Base-by-base conservation (phyloP, 2,113 vertebrate genomes). In the Tylochromis polylepis region DNA sequence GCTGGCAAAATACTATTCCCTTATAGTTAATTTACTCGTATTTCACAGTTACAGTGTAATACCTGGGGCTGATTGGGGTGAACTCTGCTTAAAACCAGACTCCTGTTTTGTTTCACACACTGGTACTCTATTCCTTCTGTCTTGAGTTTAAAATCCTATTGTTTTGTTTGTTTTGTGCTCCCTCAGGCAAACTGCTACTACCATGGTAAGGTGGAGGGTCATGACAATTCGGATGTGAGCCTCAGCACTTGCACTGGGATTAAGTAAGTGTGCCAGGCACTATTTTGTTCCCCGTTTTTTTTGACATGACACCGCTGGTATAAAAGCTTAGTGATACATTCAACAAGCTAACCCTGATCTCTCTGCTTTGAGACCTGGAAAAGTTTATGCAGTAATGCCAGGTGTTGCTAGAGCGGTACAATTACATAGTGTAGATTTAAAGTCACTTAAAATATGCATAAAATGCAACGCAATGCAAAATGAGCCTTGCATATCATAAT, bases 121-220 rank as follows among this genome's bases (percentile, higher is more conserved):
- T 16, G 15, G 7, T 80, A 27, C 57, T 24, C 16, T 7, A 8
- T 24, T 56, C 15, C 75, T 62, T 27, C 20, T 29, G 75, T 67
- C 3, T 78, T 88, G 15, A 36, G 46, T 75, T 77, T 80, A 60
- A 29, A 88, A 85, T 24, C 7, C 18, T 77, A 14, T 53, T 31
- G 24, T 79, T 75, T 85, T 57, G 55, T 22, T 92, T 62, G 27
- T 67, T 70, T 83, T 91, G 16, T 90, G 58, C 81, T 70, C 85
- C 87, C 78, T 38, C 91, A 97, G 96, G 90, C 88, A 56, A 96
- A 97, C 93, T 97, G 96, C 93, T 97, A 96, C 91, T 97, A 97
- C 93, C 96, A 97, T 11, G 96, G 96, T 8, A 91, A 94, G 79
- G 96, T 97, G 83, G 91, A 95, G 88, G 96, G 93, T 29, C 92